Base-by-base conservation (phyloP, 2,797 vertebrate genomes). In the Austrolebias charrua region DNA sequence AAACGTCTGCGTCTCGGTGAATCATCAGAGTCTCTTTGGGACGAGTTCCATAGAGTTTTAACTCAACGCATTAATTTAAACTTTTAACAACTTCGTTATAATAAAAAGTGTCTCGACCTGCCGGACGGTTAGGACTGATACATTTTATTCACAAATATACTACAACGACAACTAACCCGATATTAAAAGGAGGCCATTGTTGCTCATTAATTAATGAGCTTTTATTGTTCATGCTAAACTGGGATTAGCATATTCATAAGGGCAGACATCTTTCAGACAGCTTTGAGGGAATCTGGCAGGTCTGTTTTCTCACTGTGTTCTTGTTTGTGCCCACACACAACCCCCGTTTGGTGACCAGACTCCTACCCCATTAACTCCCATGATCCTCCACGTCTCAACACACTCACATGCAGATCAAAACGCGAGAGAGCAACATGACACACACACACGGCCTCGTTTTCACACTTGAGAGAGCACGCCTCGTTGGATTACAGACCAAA, bases 201-300 rank as follows among this genome's bases (percentile, higher is more conserved):
- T 82, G 66, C 64, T 82, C 81, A 90, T 92, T 93, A 92, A 93
- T 93, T 93, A 94, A 92, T 84, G 86, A 91, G 88, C 77, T 76
- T 66, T 81, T 86, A 72, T 77, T 78, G 76, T 85, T 79, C 71
- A 81, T 81, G 79, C 85, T 90, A 90, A 91, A 89, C 84, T 78
- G 53, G 83, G 90, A 93, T 94, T 93, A 92, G 84, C 93, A 93
- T 93, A 93, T 93, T 93, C 91, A 93, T 93, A 89, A 93, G 91
- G 83, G 71, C 70, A 75, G 87, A 86, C 91, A 92, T 91, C 89
- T 92, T 93, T 92, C 86, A 88, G 86, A 91, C 90, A 91, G 91
- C 90, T 92, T 92, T 91, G 79, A 84, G 74, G 76, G 80, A 89
- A 90, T 88, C 84, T 81, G 82, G 78, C 56, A 65, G 74, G 75